A percentile compares a stretch with the other conserved stretches of the same genome.
Evolutionary conservation across 2,797 vertebrate genomes (phyloP).

Genomic region (Hoplostethus mediterraneus): DNA sequence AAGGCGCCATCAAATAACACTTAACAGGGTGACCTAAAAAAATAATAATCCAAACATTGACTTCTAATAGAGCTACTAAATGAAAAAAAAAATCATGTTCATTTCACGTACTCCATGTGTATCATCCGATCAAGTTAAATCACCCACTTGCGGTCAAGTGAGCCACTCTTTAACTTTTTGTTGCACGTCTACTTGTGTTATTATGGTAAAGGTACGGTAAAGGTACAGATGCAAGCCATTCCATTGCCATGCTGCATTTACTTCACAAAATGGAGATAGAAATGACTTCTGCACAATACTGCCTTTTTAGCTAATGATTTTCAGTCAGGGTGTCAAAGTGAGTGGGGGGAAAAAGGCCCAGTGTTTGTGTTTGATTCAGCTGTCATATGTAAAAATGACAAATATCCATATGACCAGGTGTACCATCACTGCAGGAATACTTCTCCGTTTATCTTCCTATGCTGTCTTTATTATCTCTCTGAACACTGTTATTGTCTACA

Average conservation of each 20-base stretch:
- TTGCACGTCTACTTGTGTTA: too few species aligned
- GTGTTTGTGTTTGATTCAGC: conserved; percentile 23
- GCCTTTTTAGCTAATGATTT: conserved; percentile 67
- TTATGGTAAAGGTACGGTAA: too few species aligned
- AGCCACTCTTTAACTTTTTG: too few species aligned
- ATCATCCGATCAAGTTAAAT: too few species aligned
- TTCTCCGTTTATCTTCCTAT: conserved; percentile 22
- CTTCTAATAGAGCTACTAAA: too few species aligned
- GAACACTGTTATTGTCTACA: too few species aligned
- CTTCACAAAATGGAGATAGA: conserved; percentile 57
- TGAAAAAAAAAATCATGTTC: too few species aligned
- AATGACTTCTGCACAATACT: conserved; percentile 47
- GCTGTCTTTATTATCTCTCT: neutral
- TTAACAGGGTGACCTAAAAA: too few species aligned
- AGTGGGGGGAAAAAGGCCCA: conserved; percentile 7
- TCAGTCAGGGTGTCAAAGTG: conserved; percentile 35
- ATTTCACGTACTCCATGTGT: too few species aligned
- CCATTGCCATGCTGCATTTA: conserved; percentile 56
- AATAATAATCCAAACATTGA: too few species aligned
- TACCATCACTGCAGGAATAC: conserved; percentile 6
- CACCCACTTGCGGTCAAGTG: too few species aligned
- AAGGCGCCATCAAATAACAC: too few species aligned
- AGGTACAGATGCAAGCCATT: conserved; percentile 33
- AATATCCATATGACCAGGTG: conserved; percentile 16
- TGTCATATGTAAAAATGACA: conserved; percentile 11